These are phyloP conservation scores for Microcaecilia unicolor DNA, from an alignment of 2,797 vertebrate species.

Conservation along the genomic window DNA sequence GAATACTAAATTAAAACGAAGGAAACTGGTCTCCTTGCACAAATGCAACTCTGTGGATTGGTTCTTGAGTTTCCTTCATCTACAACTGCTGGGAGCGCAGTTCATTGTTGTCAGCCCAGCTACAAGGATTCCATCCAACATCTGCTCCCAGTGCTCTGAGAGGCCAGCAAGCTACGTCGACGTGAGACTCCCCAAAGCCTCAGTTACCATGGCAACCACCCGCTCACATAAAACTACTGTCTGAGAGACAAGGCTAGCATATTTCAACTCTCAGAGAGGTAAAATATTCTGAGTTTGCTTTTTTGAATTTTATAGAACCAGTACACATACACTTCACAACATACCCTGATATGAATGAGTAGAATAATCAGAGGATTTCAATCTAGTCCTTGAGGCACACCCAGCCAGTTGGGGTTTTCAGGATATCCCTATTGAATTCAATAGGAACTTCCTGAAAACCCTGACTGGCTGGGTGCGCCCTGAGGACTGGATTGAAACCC, in stretches of 20 bases:
- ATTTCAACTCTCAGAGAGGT: slow-evolving; percentile 10
- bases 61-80: slow-evolving; percentile 11
- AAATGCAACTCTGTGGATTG: neutral
- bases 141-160: slow-evolving; percentile 44
- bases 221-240: slow-evolving; percentile 56
- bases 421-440: no score
- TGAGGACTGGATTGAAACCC: no score
- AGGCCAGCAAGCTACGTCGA: slow-evolving; percentile 53
- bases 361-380: no score
- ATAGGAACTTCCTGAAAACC: no score
- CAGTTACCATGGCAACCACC: slow-evolving; percentile 82
- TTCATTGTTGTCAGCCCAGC: slow-evolving; percentile 30
- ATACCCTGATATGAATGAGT: no score
- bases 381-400: no score
- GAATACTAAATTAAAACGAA: slow-evolving; percentile 16
- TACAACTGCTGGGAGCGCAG: slow-evolving; percentile 6
- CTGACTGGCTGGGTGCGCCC: no score
- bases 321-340: no score
- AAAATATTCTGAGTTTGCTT: neutral
- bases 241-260: slow-evolving; percentile 24
- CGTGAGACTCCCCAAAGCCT: slow-evolving; percentile 66
- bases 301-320: no score
- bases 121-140: slow-evolving; percentile 46
- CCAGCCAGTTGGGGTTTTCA: no score
- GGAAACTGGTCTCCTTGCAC: neutral